These are phyloP conservation scores for Etheostoma perlongum DNA, from an alignment of 2,797 vertebrate genomes.

Conservation along the genomic window DNA sequence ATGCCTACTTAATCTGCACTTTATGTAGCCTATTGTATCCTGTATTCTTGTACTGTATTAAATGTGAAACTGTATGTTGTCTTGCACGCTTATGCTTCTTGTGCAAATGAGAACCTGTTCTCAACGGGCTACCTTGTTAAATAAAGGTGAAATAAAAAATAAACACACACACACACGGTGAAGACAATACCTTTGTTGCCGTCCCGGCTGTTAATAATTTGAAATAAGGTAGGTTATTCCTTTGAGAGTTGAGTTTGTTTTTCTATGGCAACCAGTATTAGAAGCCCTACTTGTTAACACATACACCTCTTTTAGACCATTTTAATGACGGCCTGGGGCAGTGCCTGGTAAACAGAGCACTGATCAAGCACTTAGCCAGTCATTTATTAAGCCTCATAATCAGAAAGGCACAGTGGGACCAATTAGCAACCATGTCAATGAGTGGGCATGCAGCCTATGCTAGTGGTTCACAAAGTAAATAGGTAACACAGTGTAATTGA, in stretches of 20 bases:
- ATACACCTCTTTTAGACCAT: not conserved
- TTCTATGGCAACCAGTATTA: not conserved
- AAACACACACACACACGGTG: too few species aligned
- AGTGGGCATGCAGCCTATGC: constrained; percentile 34
- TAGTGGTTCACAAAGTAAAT: constrained; percentile 30
- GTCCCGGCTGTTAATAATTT: not conserved
- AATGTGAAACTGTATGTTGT: too few species aligned
- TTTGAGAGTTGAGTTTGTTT: not conserved
- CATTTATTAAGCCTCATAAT: constrained; percentile 64
- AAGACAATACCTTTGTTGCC: too few species aligned
- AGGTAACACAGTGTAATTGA: constrained; percentile 33
- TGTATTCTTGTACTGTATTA: too few species aligned
- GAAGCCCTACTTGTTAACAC: too few species aligned
- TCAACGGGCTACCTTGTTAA: too few species aligned
- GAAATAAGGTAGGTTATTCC: not conserved
- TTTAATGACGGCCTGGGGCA: constrained; percentile 33
- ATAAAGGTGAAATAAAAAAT: too few species aligned
- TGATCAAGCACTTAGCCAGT: constrained; percentile 51
- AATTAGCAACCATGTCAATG: constrained; percentile 64
- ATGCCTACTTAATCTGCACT: too few species aligned
- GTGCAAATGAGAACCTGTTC: too few species aligned
- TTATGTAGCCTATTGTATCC: too few species aligned
- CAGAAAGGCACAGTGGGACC: constrained; percentile 66
- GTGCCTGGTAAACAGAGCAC: constrained; percentile 33
- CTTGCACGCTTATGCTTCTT: too few species aligned